Evolutionary conservation across 2,888 invertebrate genomes (phyloP).

Genomic region (Leucoma salicis): DNA sequence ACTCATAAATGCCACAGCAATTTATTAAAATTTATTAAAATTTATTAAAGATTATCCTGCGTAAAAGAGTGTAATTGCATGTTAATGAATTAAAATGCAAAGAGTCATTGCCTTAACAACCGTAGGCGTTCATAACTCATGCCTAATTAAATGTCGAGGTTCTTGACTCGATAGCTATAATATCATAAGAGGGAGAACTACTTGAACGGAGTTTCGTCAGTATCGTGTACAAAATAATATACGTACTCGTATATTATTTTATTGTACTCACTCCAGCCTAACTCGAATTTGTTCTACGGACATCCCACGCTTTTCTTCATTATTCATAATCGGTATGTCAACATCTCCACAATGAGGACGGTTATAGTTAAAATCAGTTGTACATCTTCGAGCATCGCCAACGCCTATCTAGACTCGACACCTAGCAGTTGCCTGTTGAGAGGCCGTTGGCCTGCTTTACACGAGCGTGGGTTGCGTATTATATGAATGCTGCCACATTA

Average conservation of each 20-base stretch:
- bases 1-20: too few species aligned
- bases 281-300: slow-evolving; percentile 16
- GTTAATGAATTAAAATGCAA: slow-evolving; percentile 66
- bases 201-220: slow-evolving; percentile 34
- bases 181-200: slow-evolving; percentile 36
- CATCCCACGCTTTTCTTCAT: slow-evolving; percentile 40
- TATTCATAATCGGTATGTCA: slow-evolving; percentile 49
- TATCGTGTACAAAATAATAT: slow-evolving; percentile 19
- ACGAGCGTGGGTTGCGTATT: slow-evolving; percentile 63
- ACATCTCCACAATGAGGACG: slow-evolving; percentile 33
- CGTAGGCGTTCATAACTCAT: slow-evolving; percentile 72
- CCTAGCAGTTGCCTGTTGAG: slow-evolving; percentile 42
- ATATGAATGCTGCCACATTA: slow-evolving; percentile 52
- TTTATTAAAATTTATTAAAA: too few species aligned
- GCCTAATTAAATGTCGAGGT: slow-evolving; percentile 73
- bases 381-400: slow-evolving; percentile 41
- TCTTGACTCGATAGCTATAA: slow-evolving; percentile 56
- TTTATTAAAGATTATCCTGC: too few species aligned
- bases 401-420: slow-evolving; percentile 49
- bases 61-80: slow-evolving; percentile 43
- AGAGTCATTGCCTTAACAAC: slow-evolving; percentile 63
- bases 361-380: slow-evolving; percentile 35
- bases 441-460: slow-evolving; percentile 68
- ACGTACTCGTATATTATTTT: slow-evolving; percentile 23
- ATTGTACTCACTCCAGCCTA: slow-evolving; percentile 17